phyloP scores from a whole-genome alignment of 2,797 vertebrate genomes.

The Myoxocephalus aenaeus region DNA sequence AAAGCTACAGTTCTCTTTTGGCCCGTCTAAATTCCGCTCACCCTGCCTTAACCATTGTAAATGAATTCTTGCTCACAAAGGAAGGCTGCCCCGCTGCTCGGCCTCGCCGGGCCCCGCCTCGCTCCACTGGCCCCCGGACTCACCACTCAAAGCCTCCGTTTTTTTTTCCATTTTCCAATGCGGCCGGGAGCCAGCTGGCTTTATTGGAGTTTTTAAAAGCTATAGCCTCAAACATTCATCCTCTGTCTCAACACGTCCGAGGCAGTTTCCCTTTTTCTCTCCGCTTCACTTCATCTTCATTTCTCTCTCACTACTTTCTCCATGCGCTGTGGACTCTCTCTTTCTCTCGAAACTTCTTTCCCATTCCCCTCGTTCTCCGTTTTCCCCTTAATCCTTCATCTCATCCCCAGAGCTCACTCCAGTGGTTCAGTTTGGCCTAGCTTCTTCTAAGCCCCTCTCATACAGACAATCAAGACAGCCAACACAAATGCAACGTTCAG shows the following conservation, averaged over 20 bases:
- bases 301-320: constrained; percentile 42
- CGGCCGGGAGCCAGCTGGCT: constrained; percentile 64
- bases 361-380: background rate
- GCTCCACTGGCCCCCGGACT: constrained; percentile 65
- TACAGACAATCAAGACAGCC: constrained; percentile 60
- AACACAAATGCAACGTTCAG: constrained; percentile 56
- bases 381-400: constrained; percentile 65
- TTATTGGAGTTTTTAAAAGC: constrained; percentile 74
- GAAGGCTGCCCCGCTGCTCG: constrained; percentile 33
- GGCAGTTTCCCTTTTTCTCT: constrained; percentile 56
- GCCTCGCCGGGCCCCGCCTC: constrained; percentile 51
- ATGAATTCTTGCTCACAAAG: constrained; percentile 60
- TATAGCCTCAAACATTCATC: constrained; percentile 70
- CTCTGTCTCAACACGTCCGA: constrained; percentile 58
- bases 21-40: constrained; percentile 38
- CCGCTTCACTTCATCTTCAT: constrained; percentile 64
- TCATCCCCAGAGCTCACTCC: constrained; percentile 71
- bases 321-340: constrained; percentile 6
- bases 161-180: constrained; percentile 69
- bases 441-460: constrained; percentile 56
- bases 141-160: constrained; percentile 53
- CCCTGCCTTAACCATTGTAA: constrained; percentile 59
- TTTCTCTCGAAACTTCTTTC: constrained; percentile 30
- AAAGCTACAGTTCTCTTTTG: constrained; percentile 35
- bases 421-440: constrained; percentile 56